These are phyloP conservation scores for Protonemura montana DNA, from an alignment of 2,888 invertebrate species.

Conservation along the genomic window DNA sequence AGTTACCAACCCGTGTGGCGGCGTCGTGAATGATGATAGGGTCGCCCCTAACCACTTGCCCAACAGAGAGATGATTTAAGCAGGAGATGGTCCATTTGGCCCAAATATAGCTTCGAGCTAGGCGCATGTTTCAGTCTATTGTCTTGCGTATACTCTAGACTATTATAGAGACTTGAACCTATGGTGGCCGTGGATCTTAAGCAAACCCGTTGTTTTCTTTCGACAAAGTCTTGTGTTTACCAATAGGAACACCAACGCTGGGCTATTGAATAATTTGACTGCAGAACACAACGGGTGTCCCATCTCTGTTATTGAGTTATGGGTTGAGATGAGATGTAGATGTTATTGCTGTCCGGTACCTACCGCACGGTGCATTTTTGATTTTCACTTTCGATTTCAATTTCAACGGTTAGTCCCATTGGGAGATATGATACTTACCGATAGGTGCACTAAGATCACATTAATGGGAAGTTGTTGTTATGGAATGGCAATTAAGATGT, in stretches of 20 bases:
- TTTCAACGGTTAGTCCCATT: too few relatives aligned
- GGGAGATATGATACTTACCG: too few relatives aligned
- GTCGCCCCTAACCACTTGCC: neutral
- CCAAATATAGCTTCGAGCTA: neutral
- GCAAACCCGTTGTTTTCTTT: neutral
- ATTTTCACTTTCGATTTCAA: neutral
- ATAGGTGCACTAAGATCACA: too few relatives aligned
- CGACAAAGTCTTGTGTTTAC: neutral
- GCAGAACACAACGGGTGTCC: neutral
- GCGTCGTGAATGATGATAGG: neutral
- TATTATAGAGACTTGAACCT: neutral
- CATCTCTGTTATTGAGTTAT: neutral
- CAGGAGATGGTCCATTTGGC: slow-evolving; percentile 7
- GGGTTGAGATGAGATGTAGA: neutral
- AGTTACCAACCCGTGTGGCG: neutral
- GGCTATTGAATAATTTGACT: neutral
- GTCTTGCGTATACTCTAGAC: neutral
- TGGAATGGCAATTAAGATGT: too few relatives aligned
- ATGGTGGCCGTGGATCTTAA: neutral
- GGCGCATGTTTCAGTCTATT: neutral
- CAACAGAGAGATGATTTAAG: neutral
- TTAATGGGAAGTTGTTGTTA: too few relatives aligned
- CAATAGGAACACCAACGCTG: neutral
- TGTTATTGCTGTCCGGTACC: neutral
- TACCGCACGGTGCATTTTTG: neutral